A percentile compares a stretch with the other conserved stretches of the same genome.
phyloP scores from a whole-genome alignment of 2,797 vertebrate genomes.

The Thalassophryne amazonica region DNA sequence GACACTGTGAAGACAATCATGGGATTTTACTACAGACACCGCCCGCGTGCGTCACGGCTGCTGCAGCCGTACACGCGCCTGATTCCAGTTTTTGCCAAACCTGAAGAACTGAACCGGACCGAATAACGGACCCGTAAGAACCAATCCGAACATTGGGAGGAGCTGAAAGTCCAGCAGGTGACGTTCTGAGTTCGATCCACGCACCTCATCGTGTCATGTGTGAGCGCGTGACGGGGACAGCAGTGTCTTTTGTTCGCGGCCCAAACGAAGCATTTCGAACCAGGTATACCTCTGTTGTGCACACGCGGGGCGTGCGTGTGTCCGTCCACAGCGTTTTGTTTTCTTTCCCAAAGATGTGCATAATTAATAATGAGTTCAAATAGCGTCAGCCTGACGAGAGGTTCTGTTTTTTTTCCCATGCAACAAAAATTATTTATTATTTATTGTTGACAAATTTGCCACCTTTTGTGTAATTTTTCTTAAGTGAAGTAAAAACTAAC shows the following conservation, averaged over 20 bases:
- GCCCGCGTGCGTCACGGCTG: slow-evolving; percentile 55
- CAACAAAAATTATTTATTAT: slow-evolving; percentile 98
- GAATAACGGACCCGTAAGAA: too few species aligned
- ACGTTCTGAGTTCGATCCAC: slow-evolving; percentile 58
- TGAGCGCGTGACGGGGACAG: slow-evolving; percentile 68
- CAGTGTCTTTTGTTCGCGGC: slow-evolving; percentile 79
- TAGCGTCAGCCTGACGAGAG: slow-evolving; percentile 78
- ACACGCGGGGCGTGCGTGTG: slow-evolving; percentile 90
- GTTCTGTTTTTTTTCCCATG: slow-evolving; percentile 89
- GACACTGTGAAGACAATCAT: slow-evolving; percentile 99
- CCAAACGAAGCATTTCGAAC: slow-evolving; percentile 93
- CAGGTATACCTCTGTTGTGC: slow-evolving; percentile 98
- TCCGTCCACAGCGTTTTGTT: slow-evolving; percentile 82
- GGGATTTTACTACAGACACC: slow-evolving; percentile 79
- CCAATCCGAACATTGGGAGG: too few species aligned
- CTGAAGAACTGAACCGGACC: slow-evolving; percentile 34
- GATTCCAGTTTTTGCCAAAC: slow-evolving; percentile 87
- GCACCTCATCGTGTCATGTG: slow-evolving; percentile 45
- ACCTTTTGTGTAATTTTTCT: slow-evolving; percentile 97
- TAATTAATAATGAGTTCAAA: slow-evolving; percentile 86
- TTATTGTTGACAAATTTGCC: slow-evolving; percentile 97
- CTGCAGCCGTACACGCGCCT: slow-evolving; percentile 78
- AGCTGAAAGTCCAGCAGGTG: too few species aligned
- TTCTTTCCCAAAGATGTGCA: slow-evolving; percentile 93
- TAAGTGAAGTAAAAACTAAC: slow-evolving; percentile 89